Conservation (phyloP, 2,888 invertebrate genomes). For the Noctuana brunneofusca region DNA sequence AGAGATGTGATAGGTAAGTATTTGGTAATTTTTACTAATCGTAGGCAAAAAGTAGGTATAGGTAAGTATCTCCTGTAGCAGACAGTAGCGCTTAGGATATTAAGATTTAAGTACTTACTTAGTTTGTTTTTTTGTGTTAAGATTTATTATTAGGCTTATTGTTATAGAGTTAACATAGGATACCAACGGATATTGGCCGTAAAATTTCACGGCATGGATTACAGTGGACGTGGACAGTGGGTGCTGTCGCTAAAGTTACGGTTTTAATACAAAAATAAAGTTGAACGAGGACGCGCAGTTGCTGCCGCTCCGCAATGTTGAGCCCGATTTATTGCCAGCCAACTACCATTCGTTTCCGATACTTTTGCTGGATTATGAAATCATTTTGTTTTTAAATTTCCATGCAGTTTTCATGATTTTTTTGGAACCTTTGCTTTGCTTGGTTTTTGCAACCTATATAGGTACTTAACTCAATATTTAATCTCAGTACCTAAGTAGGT, state of each 20-base stretch:
- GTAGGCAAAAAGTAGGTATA: background rate
- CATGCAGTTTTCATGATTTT: no score
- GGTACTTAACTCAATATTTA: no score
- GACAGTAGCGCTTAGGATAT: no score
- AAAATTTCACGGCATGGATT: constrained; percentile 68
- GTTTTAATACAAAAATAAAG: constrained; percentile 80
- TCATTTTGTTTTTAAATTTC: constrained; percentile 17
- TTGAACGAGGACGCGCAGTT: constrained; percentile 74
- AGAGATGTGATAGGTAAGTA: no score
- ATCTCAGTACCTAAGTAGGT: no score
- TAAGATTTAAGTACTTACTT: no score
- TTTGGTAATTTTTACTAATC: background rate
- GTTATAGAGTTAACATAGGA: constrained; percentile 36
- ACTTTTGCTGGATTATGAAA: constrained; percentile 61
- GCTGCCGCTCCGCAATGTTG: constrained; percentile 71
- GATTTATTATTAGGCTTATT: constrained; percentile 7
- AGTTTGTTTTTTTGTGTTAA: no score
- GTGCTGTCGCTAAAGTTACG: constrained; percentile 67
- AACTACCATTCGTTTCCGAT: constrained; percentile 65
- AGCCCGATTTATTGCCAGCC: constrained; percentile 72
- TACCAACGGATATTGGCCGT: constrained; percentile 32
- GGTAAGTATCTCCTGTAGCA: no score
- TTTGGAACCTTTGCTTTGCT: no score
- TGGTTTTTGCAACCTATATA: no score
- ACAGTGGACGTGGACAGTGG: constrained; percentile 64